Percentiles rank a stretch among this genome's conserved stretches.
Evolutionary conservation across 2,797 vertebrate species (phyloP).

Genomic region (Otus scops): DNA sequence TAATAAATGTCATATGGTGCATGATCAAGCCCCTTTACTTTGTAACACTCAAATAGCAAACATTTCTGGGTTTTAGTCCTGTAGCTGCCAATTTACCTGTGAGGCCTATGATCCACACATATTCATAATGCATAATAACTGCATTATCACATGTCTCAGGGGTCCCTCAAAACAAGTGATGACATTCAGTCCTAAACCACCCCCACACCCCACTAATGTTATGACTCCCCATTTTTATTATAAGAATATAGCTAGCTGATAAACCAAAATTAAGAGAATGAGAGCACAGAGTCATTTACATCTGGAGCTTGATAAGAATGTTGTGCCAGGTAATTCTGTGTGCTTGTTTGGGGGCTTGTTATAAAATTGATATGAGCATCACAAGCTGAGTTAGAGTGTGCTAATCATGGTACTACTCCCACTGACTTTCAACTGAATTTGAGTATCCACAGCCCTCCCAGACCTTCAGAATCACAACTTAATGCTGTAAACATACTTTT

Average conservation of each 20-base stretch:
- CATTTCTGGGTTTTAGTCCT: background rate
- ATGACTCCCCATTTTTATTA: background rate
- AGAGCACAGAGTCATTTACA: background rate
- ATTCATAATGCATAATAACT: background rate
- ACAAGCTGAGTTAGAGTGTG: background rate
- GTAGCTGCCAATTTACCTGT: background rate
- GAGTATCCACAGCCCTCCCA: background rate
- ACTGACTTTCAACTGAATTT: background rate
- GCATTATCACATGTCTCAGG: background rate
- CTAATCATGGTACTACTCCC: background rate
- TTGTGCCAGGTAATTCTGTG: background rate
- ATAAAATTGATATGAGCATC: background rate
- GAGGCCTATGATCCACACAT: background rate
- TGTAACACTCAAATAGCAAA: background rate
- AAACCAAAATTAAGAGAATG: background rate
- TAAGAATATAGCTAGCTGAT: background rate
- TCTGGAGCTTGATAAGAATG: background rate
- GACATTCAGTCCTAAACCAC: background rate
- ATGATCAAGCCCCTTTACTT: background rate
- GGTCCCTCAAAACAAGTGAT: background rate
- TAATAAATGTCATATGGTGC: background rate
- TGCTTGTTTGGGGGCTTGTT: background rate
- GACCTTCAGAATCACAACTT: background rate
- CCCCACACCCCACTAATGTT: background rate
- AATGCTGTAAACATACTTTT: background rate